A percentile compares a stretch with the other conserved stretches of the same genome.
Conservation (phyloP, 2,113 vertebrate genomes). For the Gasterosteus aculeatus region DNA sequence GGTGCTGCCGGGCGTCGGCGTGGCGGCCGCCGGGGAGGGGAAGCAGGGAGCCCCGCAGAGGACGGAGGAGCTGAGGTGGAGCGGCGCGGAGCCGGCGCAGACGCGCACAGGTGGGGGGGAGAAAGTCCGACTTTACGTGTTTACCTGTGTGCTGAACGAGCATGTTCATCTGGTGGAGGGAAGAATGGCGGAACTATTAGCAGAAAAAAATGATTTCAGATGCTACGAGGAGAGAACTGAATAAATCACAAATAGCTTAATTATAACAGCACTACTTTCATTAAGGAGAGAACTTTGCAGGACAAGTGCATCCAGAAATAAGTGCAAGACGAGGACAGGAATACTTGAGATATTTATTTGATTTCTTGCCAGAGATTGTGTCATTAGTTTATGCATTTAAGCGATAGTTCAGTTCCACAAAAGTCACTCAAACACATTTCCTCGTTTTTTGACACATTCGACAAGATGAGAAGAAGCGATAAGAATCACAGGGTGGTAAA, state of each 20-base stretch:
- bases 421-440: neutral
- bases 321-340: neutral
- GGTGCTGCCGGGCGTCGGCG: constrained; percentile 82
- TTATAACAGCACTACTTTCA: neutral
- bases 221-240: neutral
- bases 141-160: neutral
- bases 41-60: constrained; percentile 54
- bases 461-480: neutral
- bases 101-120: constrained; percentile 52
- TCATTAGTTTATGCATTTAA: neutral
- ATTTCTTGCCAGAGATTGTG: neutral
- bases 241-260: neutral
- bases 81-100: constrained; percentile 60
- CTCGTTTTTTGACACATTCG: neutral
- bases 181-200: neutral
- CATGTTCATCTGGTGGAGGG: neutral
- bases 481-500: neutral
- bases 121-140: neutral
- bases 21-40: constrained; percentile 57
- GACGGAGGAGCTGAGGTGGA: constrained; percentile 76
- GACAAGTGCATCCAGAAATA: neutral
- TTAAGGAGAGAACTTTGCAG: too few species aligned
- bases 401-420: neutral
- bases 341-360: neutral
- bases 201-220: neutral